These are phyloP conservation scores for Mycetomoellerius zeteki DNA, from an alignment of 1,140 invertebrate genomes.

Conservation along the genomic window DNA sequence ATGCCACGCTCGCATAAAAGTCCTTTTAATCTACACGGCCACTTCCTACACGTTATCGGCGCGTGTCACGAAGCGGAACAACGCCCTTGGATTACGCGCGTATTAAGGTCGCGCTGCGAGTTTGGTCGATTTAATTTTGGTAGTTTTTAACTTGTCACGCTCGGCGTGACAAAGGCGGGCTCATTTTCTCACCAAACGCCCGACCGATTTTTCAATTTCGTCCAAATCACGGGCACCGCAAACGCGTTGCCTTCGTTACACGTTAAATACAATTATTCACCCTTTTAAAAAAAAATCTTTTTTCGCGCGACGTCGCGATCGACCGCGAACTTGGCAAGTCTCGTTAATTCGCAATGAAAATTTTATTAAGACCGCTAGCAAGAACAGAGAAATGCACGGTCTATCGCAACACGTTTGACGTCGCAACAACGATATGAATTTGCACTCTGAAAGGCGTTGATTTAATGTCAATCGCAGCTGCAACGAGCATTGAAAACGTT, in stretches of 20 bases:
- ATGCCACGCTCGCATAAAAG: conserved; percentile 15
- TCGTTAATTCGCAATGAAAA: conserved; percentile 45
- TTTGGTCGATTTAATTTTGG: conserved; percentile 49
- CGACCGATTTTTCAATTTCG: conserved; percentile 57
- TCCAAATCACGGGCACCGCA: not conserved
- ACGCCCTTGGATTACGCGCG: conserved; percentile 43
- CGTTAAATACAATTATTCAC: conserved; percentile 50
- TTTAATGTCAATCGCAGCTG: conserved; percentile 43
- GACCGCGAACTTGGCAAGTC: conserved; percentile 21
- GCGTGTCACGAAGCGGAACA: conserved; percentile 46
- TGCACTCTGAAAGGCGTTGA: conserved; percentile 12
- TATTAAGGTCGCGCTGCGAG: conserved; percentile 21
- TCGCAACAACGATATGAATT: conserved; percentile 40
- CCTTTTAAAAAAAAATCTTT: not conserved
- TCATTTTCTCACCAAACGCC: conserved; percentile 49
- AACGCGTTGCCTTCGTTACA: conserved; percentile 29
- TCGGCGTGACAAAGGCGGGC: conserved; percentile 47
- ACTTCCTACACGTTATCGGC: conserved; percentile 47
- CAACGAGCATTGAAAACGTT: conserved; percentile 38
- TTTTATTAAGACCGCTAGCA: conserved; percentile 33
- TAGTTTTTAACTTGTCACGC: conserved; percentile 53
- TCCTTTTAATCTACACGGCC: conserved; percentile 69
- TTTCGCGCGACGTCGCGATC: conserved; percentile 4
- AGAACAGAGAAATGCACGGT: not conserved
- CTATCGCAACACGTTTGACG: conserved; percentile 27